Evolutionary conservation across 2,113 vertebrate genomes (phyloP).

Genomic region (Indicator indicator): DNA sequence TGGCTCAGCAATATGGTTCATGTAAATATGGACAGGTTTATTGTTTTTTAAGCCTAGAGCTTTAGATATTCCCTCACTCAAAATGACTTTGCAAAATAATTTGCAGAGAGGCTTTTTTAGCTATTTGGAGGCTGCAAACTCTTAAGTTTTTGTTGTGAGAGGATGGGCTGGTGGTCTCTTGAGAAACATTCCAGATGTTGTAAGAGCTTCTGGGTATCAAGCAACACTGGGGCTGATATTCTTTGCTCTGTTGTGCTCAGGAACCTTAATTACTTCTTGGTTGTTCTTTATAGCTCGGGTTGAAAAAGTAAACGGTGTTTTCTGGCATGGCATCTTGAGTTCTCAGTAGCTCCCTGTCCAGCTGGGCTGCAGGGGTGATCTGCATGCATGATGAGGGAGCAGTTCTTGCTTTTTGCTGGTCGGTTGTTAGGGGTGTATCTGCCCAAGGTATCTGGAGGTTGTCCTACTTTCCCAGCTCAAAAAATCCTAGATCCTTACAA

Average conservation of each 20-base stretch:
- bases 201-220: neutral
- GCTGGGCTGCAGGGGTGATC: constrained; percentile 25
- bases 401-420: neutral
- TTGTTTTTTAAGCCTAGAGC: neutral
- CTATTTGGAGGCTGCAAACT: neutral
- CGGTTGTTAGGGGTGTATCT: constrained; percentile 13
- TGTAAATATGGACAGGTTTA: neutral
- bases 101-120: neutral
- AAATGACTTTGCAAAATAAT: constrained; percentile 7
- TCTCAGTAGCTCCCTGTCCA: constrained; percentile 48
- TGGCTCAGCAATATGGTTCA: neutral
- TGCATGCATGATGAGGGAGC: constrained; percentile 50
- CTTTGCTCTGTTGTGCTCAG: neutral
- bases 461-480: constrained; percentile 47
- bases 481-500: neutral
- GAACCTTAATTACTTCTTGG: constrained; percentile 28
- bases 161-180: neutral
- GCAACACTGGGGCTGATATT: neutral
- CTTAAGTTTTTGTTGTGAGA: neutral
- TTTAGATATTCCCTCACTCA: neutral
- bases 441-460: constrained; percentile 19
- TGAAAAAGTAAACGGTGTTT: constrained; percentile 26
- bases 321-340: constrained; percentile 19
- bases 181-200: neutral
- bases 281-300: constrained; percentile 9